Conservation (phyloP, 2,888 invertebrate genomes). For the Caenorhabditis parvicauda region DNA sequence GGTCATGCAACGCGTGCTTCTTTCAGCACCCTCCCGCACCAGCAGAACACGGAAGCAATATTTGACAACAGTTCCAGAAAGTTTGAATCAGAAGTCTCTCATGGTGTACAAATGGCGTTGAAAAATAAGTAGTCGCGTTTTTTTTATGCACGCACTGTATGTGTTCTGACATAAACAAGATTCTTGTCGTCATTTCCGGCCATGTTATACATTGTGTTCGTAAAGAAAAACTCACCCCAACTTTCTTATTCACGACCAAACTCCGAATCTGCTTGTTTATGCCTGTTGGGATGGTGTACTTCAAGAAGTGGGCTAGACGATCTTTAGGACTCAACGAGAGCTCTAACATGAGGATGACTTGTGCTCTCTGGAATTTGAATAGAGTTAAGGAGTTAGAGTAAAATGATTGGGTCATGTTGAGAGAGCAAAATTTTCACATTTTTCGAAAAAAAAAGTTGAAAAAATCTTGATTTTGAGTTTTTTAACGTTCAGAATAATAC, state of each 20-base stretch:
- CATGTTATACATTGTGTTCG: no score
- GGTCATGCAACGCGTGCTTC: no score
- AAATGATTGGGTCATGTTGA: background rate
- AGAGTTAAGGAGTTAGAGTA: background rate
- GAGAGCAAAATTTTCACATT: background rate
- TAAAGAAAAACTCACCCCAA: conserved; percentile 21
- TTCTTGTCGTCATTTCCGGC: no score
- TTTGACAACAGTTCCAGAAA: no score
- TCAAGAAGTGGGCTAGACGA: conserved; percentile 74
- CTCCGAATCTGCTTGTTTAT: conserved; percentile 57
- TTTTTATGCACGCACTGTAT: no score
- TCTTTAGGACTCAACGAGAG: conserved; percentile 87
- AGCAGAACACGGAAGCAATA: no score
- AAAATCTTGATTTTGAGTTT: background rate
- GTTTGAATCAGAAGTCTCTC: no score
- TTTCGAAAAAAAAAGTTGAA: background rate
- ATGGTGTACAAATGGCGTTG: no score
- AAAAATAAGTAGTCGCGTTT: no score
- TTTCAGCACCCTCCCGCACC: no score
- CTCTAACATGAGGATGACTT: conserved; percentile 93
- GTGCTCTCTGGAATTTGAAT: conserved; percentile 48
- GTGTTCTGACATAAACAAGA: no score
- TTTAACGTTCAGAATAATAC: no score
- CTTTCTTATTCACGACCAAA: conserved; percentile 53
- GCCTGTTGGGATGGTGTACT: conserved; percentile 83